Evolutionary conservation across 2,113 vertebrate genomes (phyloP), one percentile per base, ranked within the genome.

Genomic region (Mormyrus lacerda): DNA sequence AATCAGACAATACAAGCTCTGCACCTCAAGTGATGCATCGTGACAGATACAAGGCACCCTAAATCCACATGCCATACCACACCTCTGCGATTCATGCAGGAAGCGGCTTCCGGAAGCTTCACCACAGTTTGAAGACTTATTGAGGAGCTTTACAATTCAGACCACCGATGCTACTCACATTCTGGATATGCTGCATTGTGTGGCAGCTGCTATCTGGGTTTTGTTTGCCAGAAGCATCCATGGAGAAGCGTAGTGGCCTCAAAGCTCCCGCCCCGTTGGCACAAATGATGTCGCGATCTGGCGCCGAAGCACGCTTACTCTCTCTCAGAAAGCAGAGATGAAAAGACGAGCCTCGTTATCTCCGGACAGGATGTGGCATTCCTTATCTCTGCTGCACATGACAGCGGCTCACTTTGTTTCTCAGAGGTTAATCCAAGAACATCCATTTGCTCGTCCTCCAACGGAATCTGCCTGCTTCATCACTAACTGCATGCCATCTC

Each of bases 401-500:
- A 85, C 84, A 85, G n/a, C 35, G 35, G 31, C n/a, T 82, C 76
- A 9, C 39, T 84, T 84, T 84, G 82, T 84, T 45, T 84, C 82
- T 84, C 19, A 19, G 82, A 79, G 90, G 92, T 94, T 93, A 95
- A 93, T 92, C 93, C 76, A 90, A 94, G 94, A 94, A 91, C 92
- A 89, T 91, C 88, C 89, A 86, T 93, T 91, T 92, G 91, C 92
- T 91, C 94, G 94, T 95, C 94, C 95, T 95, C 90, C 88, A 79
- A 88, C 86, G 91, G 90, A 88, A 88, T 92, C 91, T 93, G 91
- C 51, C 79, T 88, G 10, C 91, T 94, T 94, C 93, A 94, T 92
- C 91, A 39, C 45, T 42, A 90, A 1, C 90, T 24, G 8, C 79
- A 47, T 31, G 93, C 93, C 93, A 92, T 91, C 87, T 83, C 89